Conservation (phyloP, 2,888 invertebrate genomes). For the Andrena trimmerana region DNA sequence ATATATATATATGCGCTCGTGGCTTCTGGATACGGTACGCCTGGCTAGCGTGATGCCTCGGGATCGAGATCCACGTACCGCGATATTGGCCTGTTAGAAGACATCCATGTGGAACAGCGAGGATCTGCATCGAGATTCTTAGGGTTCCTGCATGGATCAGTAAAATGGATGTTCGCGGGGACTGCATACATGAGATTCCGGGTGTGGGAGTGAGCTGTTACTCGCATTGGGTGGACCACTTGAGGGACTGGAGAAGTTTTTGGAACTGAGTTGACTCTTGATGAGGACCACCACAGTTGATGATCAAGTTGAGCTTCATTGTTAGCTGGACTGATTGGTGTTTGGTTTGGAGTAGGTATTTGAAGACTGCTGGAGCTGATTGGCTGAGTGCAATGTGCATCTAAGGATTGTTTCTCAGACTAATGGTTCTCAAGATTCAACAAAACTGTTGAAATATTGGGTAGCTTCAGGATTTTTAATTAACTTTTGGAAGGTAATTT, state of each 20-base stretch:
- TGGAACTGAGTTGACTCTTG: background rate
- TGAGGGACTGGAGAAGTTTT: background rate
- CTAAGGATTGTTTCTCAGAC: too few species aligned
- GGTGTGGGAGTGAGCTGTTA: too few species aligned
- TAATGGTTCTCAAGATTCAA: too few species aligned
- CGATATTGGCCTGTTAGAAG: constrained; percentile 40
- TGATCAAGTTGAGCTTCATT: background rate
- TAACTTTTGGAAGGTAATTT: too few species aligned
- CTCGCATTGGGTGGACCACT: too few species aligned
- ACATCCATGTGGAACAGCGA: constrained; percentile 1
- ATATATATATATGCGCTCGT: constrained; percentile 1
- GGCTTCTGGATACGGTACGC: constrained; percentile 30
- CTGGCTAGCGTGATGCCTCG: constrained; percentile 25
- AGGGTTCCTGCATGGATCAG: constrained; percentile 12
- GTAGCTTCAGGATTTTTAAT: too few species aligned
- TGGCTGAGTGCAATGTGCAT: too few species aligned
- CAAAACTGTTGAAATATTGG: too few species aligned
- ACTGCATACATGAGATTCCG: too few species aligned
- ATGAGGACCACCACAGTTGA: background rate
- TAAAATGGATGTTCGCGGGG: background rate
- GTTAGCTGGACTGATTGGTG: background rate
- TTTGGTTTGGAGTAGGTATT: background rate
- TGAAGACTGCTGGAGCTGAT: too few species aligned
- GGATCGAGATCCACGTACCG: constrained; percentile 24
- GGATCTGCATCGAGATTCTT: constrained; percentile 24